Percentiles rank a stretch among this genome's conserved stretches.
phyloP scores from a whole-genome alignment of 64 coral and sea anemone species.

The Montipora cactus region DNA sequence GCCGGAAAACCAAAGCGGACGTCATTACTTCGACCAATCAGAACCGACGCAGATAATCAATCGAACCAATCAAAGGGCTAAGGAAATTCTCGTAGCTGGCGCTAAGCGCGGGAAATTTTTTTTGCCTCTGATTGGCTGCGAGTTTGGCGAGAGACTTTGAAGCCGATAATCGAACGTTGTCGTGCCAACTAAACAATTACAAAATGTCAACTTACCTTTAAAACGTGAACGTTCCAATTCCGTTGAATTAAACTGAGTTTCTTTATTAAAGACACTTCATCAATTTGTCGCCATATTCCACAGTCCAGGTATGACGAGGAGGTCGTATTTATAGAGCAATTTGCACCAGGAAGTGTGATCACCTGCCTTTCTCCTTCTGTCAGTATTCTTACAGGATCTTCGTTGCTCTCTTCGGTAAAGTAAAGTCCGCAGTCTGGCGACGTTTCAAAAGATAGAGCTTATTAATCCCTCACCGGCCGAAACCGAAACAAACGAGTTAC shows the following conservation, averaged over 20 bases:
- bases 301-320: slow-evolving; percentile 20
- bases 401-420: not conserved
- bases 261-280: not conserved
- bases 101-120: no score
- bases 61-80: no score
- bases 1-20: no score
- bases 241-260: not conserved
- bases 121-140: no score
- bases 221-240: not conserved
- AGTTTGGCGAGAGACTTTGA: no score
- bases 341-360: not conserved
- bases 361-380: not conserved
- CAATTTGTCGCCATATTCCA: slow-evolving; percentile 10
- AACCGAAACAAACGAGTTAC: not conserved
- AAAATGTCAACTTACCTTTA: not conserved
- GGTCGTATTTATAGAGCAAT: slow-evolving; percentile 6
- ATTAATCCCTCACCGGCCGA: not conserved
- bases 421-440: slow-evolving; percentile 9
- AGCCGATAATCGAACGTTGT: no score
- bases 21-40: no score
- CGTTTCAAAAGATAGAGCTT: not conserved
- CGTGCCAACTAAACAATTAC: no score
- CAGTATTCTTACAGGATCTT: not conserved
- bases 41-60: no score
- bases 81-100: no score